These are phyloP conservation scores for Lamellibrachia columna DNA, from an alignment of 2,888 invertebrate genomes.

Conservation along the genomic window DNA sequence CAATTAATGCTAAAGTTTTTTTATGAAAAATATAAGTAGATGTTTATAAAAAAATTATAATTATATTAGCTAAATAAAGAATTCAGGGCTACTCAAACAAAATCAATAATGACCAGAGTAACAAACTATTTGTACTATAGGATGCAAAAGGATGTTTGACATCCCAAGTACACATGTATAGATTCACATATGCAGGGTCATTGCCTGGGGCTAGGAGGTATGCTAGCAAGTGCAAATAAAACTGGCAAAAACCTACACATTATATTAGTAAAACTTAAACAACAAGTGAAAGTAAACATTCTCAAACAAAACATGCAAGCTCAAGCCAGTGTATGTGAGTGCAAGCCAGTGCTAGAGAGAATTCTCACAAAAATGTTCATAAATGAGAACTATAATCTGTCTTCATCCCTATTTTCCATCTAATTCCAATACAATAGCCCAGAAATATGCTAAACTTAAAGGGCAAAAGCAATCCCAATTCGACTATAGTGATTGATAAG, in stretches of 20 bases:
- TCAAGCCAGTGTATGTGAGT: neutral
- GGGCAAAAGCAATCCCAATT: neutral
- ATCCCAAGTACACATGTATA: neutral
- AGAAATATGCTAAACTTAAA: neutral
- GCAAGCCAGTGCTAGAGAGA: neutral
- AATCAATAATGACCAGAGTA: neutral
- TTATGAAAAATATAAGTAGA: neutral
- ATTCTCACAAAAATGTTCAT: neutral
- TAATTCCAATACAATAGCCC: neutral
- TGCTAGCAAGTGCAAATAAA: neutral
- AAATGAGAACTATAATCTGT: neutral
- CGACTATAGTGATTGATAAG: neutral
- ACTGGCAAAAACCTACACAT: neutral
- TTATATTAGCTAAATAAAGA: neutral
- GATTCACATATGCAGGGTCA: neutral
- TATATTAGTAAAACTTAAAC: neutral
- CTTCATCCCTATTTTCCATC: neutral
- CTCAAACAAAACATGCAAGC: neutral
- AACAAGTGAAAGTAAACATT: neutral
- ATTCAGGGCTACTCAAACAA: neutral
- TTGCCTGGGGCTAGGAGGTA: neutral
- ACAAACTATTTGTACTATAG: neutral
- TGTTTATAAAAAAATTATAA: neutral
- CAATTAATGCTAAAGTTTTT: neutral
- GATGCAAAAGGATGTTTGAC: neutral